phyloP scores from a whole-genome alignment of 2,888 invertebrate genomes.

The Disparrhopalites patrizii region DNA sequence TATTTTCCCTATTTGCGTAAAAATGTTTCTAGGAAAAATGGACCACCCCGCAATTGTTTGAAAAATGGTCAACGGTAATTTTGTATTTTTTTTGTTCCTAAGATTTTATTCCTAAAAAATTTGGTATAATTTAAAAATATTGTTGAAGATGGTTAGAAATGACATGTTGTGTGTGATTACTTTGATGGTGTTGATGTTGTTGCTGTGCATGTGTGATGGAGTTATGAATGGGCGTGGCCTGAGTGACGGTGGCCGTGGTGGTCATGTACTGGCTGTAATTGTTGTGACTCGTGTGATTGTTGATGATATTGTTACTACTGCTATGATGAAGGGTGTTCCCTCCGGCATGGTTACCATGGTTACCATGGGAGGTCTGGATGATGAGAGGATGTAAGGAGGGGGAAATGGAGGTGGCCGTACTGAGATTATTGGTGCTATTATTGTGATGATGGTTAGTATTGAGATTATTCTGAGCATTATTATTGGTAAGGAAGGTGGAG shows the following conservation, averaged over 20 bases:
- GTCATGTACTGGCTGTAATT: slow-evolving; percentile 12
- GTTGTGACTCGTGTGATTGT: not conserved
- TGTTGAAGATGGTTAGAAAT: slow-evolving; percentile 17
- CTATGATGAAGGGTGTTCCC: not conserved
- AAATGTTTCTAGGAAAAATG: too few species aligned
- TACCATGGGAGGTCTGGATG: slow-evolving; percentile 4
- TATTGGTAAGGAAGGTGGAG: too few species aligned
- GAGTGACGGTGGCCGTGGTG: slow-evolving; percentile 29
- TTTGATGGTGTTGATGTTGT: slow-evolving; percentile 10
- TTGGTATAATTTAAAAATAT: slow-evolving; percentile 15
- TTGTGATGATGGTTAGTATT: slow-evolving; percentile 6
- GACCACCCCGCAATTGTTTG: too few species aligned
- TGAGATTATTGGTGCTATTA: too few species aligned
- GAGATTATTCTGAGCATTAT: too few species aligned
- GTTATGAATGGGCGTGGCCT: slow-evolving; percentile 30
- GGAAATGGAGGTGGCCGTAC: slow-evolving; percentile 1
- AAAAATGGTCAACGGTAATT: not conserved
- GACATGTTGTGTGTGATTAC: slow-evolving; percentile 10
- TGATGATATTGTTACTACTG: slow-evolving; percentile 13
- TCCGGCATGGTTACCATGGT: slow-evolving; percentile 24
- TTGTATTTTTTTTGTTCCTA: not conserved
- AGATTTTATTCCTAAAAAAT: not conserved
- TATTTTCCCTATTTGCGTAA: too few species aligned
- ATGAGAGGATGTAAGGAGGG: slow-evolving; percentile 10
- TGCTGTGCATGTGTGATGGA: slow-evolving; percentile 16